These are phyloP conservation scores for Ursus arctos DNA, from an alignment of 2,113 vertebrate genomes.

Conservation along the genomic window DNA sequence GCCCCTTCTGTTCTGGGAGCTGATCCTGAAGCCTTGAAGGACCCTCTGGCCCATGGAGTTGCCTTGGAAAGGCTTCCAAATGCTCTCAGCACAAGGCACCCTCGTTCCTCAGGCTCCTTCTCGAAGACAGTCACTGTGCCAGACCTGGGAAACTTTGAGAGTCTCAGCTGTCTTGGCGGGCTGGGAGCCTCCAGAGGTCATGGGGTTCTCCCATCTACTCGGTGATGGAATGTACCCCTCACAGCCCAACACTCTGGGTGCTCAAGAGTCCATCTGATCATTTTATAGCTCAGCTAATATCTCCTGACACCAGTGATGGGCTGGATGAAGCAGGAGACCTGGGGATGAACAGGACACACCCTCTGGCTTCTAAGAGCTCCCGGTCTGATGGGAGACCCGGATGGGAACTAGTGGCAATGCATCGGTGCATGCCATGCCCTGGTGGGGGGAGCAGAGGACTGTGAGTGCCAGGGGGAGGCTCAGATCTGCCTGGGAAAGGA, in stretches of 20 bases:
- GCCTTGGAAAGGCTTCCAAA: not conserved
- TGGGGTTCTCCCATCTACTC: not conserved
- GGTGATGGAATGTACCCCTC: not conserved
- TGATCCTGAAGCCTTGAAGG: not conserved
- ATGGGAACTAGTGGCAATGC: not conserved
- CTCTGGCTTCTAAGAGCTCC: not conserved
- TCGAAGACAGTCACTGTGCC: not conserved
- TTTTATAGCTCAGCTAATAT: not conserved
- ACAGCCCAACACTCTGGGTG: not conserved
- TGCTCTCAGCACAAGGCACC: not conserved
- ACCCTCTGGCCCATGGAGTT: not conserved
- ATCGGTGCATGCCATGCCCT: not conserved
- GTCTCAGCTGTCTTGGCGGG: not conserved
- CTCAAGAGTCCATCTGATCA: not conserved
- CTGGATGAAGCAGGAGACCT: not conserved
- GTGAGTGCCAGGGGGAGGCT: not conserved
- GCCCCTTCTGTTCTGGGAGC: not conserved
- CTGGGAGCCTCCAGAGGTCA: not conserved
- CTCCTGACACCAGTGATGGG: not conserved
- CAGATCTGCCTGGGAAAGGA: not conserved
- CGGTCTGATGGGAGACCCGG: not conserved
- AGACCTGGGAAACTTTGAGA: not conserved
- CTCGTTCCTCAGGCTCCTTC: not conserved
- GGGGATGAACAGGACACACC: not conserved
- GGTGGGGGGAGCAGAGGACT: fast-evolving